Evolutionary conservation across 2,113 vertebrate species (phyloP).

Genomic region (Seriola aureovittata): DNA sequence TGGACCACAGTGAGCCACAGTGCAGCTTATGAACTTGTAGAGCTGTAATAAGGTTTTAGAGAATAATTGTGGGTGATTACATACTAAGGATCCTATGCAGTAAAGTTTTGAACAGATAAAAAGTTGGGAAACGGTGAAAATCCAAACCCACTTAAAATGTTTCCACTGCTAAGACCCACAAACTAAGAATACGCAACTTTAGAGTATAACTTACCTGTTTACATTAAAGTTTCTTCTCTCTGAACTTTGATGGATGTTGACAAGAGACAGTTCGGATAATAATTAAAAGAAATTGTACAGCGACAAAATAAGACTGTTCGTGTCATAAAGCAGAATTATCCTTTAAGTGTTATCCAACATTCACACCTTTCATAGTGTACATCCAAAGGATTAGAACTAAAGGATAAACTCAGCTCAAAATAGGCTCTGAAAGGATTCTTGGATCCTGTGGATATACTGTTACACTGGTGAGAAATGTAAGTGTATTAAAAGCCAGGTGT

Average conservation of each 20-base stretch:
- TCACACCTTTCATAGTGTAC: background rate
- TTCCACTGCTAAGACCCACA: background rate
- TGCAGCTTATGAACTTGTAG: background rate
- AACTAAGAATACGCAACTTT: background rate
- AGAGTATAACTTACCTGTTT: too few species aligned
- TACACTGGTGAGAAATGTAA: constrained; percentile 35
- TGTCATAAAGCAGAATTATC: constrained; percentile 2
- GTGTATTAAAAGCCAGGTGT: constrained; percentile 28
- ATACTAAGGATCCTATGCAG: background rate
- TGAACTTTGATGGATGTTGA: background rate
- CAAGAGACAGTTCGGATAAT: background rate
- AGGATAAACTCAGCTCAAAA: constrained; percentile 4
- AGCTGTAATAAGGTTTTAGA: constrained; percentile 18
- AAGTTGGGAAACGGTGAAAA: background rate
- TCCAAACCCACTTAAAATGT: background rate
- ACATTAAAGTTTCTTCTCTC: too few species aligned
- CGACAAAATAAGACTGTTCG: background rate
- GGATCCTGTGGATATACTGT: constrained; percentile 2
- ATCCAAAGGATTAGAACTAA: background rate
- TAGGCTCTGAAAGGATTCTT: constrained; percentile 11
- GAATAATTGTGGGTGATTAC: background rate
- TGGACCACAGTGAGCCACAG: constrained; percentile 10
- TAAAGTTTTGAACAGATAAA: background rate
- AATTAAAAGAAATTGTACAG: background rate
- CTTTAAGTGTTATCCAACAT: background rate